These are phyloP conservation scores for Phycodurus eques DNA, from an alignment of 2,113 vertebrate species.

Conservation along the genomic window DNA sequence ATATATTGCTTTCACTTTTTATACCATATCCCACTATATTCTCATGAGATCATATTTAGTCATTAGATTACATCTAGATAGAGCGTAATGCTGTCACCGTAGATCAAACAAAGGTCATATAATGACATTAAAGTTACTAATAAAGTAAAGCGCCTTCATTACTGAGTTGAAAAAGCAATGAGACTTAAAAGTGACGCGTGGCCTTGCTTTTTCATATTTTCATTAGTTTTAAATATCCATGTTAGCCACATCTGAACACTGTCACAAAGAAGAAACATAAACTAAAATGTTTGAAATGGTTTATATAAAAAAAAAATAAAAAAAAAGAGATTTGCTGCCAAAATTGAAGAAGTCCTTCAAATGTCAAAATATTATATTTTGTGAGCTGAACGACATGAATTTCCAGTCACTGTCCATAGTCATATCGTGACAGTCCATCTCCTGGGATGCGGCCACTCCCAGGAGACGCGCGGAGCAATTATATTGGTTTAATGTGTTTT, in stretches of 20 bases:
- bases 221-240: background rate
- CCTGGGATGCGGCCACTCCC: slow-evolving; percentile 29
- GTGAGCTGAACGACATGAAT: slow-evolving; percentile 33
- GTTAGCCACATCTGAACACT: background rate
- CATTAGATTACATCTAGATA: background rate
- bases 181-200: background rate
- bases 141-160: background rate
- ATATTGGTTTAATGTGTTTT: slow-evolving; percentile 55
- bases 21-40: background rate
- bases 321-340: background rate
- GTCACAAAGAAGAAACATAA: background rate
- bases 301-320: slow-evolving; percentile 4
- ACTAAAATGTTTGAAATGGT: background rate
- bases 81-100: background rate
- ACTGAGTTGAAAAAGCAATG: background rate
- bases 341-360: slow-evolving; percentile 4
- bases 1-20: background rate
- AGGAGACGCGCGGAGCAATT: slow-evolving; percentile 52
- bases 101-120: background rate
- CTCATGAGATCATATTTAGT: background rate
- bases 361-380: slow-evolving; percentile 2
- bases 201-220: background rate
- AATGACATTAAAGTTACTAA: background rate
- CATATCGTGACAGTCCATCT: slow-evolving; percentile 1
- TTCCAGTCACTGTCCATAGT: slow-evolving; percentile 25